Percentiles rank a stretch among this genome's conserved stretches.
phyloP scores from a whole-genome alignment of 2,113 vertebrate genomes.

The Noturus placidus region DNA sequence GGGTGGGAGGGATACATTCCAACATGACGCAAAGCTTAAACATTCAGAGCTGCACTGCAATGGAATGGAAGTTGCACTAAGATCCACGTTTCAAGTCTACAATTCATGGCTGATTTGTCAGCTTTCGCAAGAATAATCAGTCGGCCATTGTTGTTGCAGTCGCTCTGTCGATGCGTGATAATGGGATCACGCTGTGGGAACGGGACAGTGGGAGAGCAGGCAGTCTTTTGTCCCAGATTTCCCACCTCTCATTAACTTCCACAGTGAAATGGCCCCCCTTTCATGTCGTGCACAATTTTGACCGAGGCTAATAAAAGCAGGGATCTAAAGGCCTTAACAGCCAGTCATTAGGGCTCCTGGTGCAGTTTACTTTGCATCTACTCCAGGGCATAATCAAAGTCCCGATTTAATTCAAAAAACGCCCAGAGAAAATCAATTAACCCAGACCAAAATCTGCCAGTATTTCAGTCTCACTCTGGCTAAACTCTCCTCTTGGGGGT shows the following conservation, averaged over 20 bases:
- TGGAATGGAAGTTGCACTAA: not conserved
- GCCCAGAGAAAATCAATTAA: conserved; percentile 18
- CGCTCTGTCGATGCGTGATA: conserved; percentile 13
- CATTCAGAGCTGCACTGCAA: not conserved
- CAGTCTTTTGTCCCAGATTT: conserved; percentile 57
- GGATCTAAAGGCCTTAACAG: conserved; percentile 66
- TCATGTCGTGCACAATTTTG: conserved; percentile 59
- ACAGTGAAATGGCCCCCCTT: conserved; percentile 60
- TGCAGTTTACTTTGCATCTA: conserved; percentile 62
- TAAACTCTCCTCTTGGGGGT: not conserved
- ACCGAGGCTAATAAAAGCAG: conserved; percentile 62
- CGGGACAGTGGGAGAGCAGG: conserved; percentile 35
- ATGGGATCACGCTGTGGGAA: conserved; percentile 47
- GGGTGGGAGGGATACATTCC: conserved; percentile 40
- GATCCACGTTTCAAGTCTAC: not conserved
- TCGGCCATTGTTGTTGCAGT: not conserved
- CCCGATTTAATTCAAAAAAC: conserved; percentile 45
- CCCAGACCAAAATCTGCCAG: not conserved
- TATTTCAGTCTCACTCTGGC: not conserved
- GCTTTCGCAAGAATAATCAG: conserved; percentile 15
- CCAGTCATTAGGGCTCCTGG: conserved; percentile 60
- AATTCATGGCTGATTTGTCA: not conserved
- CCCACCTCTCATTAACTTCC: conserved; percentile 65
- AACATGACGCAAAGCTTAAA: conserved; percentile 20
- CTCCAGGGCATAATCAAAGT: conserved; percentile 25